A percentile compares a stretch with the other conserved stretches of the same genome.
These are phyloP conservation scores for Nomada ruficornis DNA, from an alignment of 2,888 invertebrate genomes.

Conservation along the genomic window DNA sequence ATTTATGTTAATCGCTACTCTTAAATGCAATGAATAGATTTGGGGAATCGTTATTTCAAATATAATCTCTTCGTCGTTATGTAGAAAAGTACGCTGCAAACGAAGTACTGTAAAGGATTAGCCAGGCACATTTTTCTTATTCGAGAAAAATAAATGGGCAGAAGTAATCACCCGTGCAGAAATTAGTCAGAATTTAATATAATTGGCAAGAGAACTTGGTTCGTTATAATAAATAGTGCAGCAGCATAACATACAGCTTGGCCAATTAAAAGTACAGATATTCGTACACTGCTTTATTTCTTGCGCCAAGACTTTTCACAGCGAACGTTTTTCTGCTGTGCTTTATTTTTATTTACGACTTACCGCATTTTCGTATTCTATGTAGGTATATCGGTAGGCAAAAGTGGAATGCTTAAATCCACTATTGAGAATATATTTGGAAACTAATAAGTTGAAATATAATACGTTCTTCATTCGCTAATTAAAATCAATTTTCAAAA, in stretches of 20 bases:
- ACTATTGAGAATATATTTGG: no score
- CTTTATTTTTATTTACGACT: slow-evolving; percentile 5
- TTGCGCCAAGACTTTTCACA: neutral
- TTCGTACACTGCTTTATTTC: slow-evolving; percentile 2
- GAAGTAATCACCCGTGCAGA: neutral
- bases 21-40: no score
- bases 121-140: neutral
- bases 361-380: neutral
- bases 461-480: no score
- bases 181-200: slow-evolving; percentile 4
- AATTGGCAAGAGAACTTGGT: slow-evolving; percentile 16
- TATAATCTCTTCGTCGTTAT: neutral
- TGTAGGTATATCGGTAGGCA: neutral
- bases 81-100: neutral
- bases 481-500: no score
- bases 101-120: neutral
- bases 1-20: neutral
- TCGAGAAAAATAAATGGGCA: neutral
- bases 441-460: no score
- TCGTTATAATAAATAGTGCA: slow-evolving; percentile 23
- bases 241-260: slow-evolving; percentile 1
- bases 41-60: neutral
- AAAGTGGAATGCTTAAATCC: neutral
- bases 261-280: slow-evolving; percentile 22
- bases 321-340: neutral